These are phyloP conservation scores for Chymomyza fuscimana DNA, from an alignment of 2,888 invertebrate species.

Conservation along the genomic window DNA sequence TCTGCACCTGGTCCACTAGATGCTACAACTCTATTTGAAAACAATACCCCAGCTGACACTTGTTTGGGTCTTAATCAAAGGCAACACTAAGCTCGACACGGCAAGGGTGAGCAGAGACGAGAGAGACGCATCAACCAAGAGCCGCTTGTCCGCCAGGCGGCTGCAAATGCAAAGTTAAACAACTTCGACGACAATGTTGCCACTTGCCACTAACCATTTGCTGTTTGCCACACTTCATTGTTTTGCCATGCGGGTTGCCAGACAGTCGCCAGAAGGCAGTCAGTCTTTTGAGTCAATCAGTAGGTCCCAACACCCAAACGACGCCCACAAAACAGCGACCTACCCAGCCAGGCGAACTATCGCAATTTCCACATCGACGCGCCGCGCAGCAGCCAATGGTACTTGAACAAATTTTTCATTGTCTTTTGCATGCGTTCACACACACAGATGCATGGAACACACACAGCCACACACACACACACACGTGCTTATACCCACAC, in stretches of 20 bases:
- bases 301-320: neutral
- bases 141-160: neutral
- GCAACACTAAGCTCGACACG: constrained; percentile 54
- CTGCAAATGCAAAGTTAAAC: constrained; percentile 67
- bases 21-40: constrained; percentile 28
- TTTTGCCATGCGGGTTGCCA: constrained; percentile 44
- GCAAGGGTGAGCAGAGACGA: constrained; percentile 5
- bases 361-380: constrained; percentile 73
- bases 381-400: constrained; percentile 22
- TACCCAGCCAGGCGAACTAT: constrained; percentile 40
- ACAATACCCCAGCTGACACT: constrained; percentile 55
- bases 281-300: no score
- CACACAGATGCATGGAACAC: constrained; percentile 7
- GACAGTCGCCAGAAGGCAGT: neutral
- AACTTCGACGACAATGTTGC: constrained; percentile 59
- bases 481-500: neutral
- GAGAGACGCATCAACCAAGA: neutral
- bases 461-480: neutral
- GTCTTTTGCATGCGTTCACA: constrained; percentile 52
- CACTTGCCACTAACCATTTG: constrained; percentile 32
- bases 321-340: neutral
- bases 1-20: constrained; percentile 6
- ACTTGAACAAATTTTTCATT: constrained; percentile 63
- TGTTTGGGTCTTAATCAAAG: constrained; percentile 62
- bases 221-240: constrained; percentile 50